A percentile compares a stretch with the other conserved stretches of the same genome.
Evolutionary conservation across 2,888 invertebrate species (phyloP).

Genomic region (Erpobdella octoculata): DNA sequence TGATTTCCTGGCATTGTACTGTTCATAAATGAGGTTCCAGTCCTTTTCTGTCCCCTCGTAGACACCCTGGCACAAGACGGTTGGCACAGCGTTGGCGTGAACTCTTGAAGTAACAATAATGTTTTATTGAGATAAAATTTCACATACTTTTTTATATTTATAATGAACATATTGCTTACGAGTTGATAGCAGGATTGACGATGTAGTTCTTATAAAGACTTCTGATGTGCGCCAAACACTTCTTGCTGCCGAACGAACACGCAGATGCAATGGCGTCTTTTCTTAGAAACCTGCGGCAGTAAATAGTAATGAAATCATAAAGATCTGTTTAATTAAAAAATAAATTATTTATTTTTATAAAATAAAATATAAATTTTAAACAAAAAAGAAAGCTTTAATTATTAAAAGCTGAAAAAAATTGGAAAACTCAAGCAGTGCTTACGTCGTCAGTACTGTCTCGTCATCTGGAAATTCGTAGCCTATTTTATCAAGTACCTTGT

Average conservation of each 20-base stretch:
- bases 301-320: too few relatives aligned
- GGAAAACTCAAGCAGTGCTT: background rate
- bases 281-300: background rate
- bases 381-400: too few relatives aligned
- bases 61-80: constrained; percentile 27
- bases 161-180: too few relatives aligned
- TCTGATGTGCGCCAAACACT: background rate
- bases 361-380: background rate
- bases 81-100: constrained; percentile 23
- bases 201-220: background rate
- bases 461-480: constrained; percentile 7
- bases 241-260: constrained; percentile 10
- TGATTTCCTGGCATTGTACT: constrained; percentile 7
- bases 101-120: constrained; percentile 19
- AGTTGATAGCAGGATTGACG: background rate
- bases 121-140: too few relatives aligned
- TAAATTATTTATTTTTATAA: background rate
- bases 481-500: background rate
- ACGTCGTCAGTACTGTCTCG: constrained; percentile 9
- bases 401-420: background rate
- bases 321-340: too few relatives aligned
- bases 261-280: background rate
- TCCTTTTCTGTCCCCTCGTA: background rate
- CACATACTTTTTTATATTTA: too few relatives aligned
- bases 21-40: constrained; percentile 1